Percentiles rank a stretch among this genome's conserved stretches.
These are phyloP conservation scores for Paramuricea clavata DNA, from an alignment of 92 coral and sea anemone species.

Conservation along the genomic window DNA sequence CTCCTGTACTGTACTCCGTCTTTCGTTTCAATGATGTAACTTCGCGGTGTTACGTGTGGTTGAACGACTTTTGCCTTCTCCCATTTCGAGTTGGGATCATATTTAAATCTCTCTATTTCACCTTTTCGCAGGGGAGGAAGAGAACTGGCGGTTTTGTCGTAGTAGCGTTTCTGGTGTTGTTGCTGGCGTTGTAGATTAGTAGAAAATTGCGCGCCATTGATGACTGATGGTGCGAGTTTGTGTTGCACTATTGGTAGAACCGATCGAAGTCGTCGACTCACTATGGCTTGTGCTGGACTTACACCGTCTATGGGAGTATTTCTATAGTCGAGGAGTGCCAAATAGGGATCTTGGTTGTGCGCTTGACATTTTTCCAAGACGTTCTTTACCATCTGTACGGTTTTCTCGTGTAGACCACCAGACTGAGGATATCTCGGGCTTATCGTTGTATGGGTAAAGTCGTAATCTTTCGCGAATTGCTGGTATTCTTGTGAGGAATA, in stretches of 20 bases:
- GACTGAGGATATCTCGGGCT: slow-evolving; percentile 78
- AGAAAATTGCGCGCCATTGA: not conserved
- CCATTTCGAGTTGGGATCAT: slow-evolving; percentile 25
- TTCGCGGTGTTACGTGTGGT: slow-evolving; percentile 19
- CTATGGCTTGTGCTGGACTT: slow-evolving; percentile 62
- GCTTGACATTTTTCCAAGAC: slow-evolving; percentile 47
- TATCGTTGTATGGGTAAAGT: slow-evolving; percentile 56
- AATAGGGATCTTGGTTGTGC: slow-evolving; percentile 47
- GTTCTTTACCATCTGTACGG: slow-evolving; percentile 64
- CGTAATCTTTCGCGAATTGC: slow-evolving; percentile 48
- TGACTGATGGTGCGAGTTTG: slow-evolving; percentile 9
- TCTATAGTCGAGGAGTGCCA: slow-evolving; percentile 66
- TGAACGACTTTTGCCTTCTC: slow-evolving; percentile 11
- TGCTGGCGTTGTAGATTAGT: not conserved
- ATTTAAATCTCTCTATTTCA: slow-evolving; percentile 15
- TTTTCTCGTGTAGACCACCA: no score
- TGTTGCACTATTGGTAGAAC: not conserved
- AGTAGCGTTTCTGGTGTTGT: not conserved
- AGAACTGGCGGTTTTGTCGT: slow-evolving; percentile 32
- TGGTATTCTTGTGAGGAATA: slow-evolving; percentile 49
- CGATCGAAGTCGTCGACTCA: slow-evolving; percentile 42
- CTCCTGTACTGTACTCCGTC: not conserved
- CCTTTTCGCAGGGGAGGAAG: not conserved
- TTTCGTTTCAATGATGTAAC: slow-evolving; percentile 9
- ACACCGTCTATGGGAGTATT: slow-evolving; percentile 66